These are phyloP conservation scores for Nomada fucata DNA, from an alignment of 2,888 invertebrate genomes.

Conservation along the genomic window DNA sequence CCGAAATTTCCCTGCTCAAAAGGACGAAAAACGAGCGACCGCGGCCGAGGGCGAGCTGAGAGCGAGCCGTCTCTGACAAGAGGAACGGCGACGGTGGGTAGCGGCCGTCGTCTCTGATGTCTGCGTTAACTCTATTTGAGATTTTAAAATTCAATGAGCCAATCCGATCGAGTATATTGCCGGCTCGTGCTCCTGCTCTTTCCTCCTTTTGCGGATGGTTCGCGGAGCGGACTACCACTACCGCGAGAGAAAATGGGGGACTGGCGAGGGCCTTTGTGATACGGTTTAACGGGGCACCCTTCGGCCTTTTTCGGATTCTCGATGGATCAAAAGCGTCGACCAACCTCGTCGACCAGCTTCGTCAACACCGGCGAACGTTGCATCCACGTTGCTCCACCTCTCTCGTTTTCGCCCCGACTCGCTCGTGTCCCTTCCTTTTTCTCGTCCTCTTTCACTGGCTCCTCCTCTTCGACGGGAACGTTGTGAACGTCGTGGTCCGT, in stretches of 20 bases:
- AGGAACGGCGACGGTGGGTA: slow-evolving; percentile 13
- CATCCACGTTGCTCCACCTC: neutral
- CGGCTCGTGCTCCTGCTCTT: slow-evolving; percentile 20
- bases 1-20: slow-evolving; percentile 54
- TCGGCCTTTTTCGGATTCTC: slow-evolving; percentile 67
- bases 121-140: slow-evolving; percentile 71
- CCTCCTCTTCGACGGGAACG: slow-evolving; percentile 11
- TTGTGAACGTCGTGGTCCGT: slow-evolving; percentile 9
- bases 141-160: slow-evolving; percentile 77
- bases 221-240: slow-evolving; percentile 47
- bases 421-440: neutral
- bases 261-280: slow-evolving; percentile 72
- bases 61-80: slow-evolving; percentile 51
- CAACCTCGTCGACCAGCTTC: slow-evolving; percentile 45
- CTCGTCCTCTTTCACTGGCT: slow-evolving; percentile 28
- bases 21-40: slow-evolving; percentile 60
- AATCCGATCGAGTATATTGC: slow-evolving; percentile 70
- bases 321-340: slow-evolving; percentile 75
- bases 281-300: slow-evolving; percentile 71
- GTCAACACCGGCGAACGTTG: slow-evolving; percentile 44
- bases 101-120: slow-evolving; percentile 61
- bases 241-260: slow-evolving; percentile 50
- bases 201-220: slow-evolving; percentile 51
- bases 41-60: slow-evolving; percentile 41
- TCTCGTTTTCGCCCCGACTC: slow-evolving; percentile 1